These are phyloP conservation scores for Ancistrus triradiatus DNA, from an alignment of 2,113 vertebrate genomes.

Conservation along the genomic window DNA sequence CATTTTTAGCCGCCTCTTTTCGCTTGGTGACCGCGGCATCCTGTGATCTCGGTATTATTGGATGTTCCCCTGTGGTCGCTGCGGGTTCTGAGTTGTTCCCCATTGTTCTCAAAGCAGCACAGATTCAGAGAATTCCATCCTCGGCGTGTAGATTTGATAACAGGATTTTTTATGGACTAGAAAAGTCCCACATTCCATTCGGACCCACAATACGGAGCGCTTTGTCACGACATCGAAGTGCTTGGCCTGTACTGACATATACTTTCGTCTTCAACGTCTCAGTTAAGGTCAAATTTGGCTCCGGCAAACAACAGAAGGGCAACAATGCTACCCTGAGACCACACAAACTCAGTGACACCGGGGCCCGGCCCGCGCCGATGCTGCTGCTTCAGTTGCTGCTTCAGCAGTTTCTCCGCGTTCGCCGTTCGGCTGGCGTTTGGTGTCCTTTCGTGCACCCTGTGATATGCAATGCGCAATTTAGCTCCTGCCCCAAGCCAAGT, in stretches of 20 bases:
- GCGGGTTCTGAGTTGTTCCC: slow-evolving; percentile 48
- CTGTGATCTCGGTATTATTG: slow-evolving; percentile 62
- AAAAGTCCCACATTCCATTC: slow-evolving; percentile 58
- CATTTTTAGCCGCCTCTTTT: slow-evolving; percentile 64
- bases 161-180: slow-evolving; percentile 52
- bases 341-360: slow-evolving; percentile 14
- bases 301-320: not conserved
- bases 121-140: slow-evolving; percentile 40
- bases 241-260: slow-evolving; percentile 55
- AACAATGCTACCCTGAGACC: slow-evolving; percentile 11
- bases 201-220: slow-evolving; percentile 55
- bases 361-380: not conserved
- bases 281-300: slow-evolving; percentile 1
- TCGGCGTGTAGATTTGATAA: slow-evolving; percentile 53
- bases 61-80: slow-evolving; percentile 49
- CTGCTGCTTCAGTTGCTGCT: slow-evolving; percentile 22
- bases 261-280: slow-evolving; percentile 14
- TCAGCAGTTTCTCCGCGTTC: slow-evolving; percentile 26
- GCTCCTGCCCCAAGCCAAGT: slow-evolving; percentile 17
- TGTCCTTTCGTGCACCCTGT: slow-evolving; percentile 9
- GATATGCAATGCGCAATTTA: slow-evolving; percentile 24
- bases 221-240: slow-evolving; percentile 56
- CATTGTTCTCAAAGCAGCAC: slow-evolving; percentile 56
- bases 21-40: slow-evolving; percentile 60
- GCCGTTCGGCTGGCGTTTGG: slow-evolving; percentile 7